A percentile compares a stretch with the other conserved stretches of the same genome.
Evolutionary conservation across 2,888 invertebrate genomes (phyloP).

Genomic region (Celastrina argiolus): DNA sequence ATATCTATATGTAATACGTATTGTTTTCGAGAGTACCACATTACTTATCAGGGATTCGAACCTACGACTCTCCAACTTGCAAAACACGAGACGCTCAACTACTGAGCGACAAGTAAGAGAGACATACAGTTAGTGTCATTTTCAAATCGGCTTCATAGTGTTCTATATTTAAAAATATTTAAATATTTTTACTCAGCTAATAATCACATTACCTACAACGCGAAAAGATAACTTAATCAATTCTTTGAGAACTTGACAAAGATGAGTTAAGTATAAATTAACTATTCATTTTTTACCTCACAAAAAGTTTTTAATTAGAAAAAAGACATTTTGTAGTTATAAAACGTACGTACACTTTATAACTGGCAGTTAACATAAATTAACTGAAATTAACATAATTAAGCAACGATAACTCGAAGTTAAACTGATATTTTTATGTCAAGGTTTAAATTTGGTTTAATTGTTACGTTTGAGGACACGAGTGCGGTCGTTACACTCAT

Average conservation of each 20-base stretch:
- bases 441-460: slow-evolving; percentile 11
- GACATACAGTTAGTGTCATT: too few species aligned
- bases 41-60: too few species aligned
- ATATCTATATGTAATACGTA: too few species aligned
- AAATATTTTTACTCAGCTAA: too few species aligned
- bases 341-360: background rate
- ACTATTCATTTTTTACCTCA: background rate
- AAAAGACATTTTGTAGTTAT: slow-evolving; percentile 12
- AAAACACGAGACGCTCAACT: too few species aligned
- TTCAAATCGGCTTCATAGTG: too few species aligned
- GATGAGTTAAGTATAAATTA: background rate
- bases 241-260: background rate
- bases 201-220: too few species aligned
- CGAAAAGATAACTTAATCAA: background rate
- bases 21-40: too few species aligned
- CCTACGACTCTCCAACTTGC: too few species aligned
- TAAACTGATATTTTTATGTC: slow-evolving; percentile 7
- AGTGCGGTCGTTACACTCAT: background rate
- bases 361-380: slow-evolving; percentile 12
- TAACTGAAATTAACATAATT: background rate
- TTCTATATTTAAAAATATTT: too few species aligned
- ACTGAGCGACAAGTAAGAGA: too few species aligned
- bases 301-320: background rate
- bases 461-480: background rate
- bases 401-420: slow-evolving; percentile 2